These are phyloP conservation scores for Apis florea DNA, from an alignment of 1,140 invertebrate species.

Conservation along the genomic window DNA sequence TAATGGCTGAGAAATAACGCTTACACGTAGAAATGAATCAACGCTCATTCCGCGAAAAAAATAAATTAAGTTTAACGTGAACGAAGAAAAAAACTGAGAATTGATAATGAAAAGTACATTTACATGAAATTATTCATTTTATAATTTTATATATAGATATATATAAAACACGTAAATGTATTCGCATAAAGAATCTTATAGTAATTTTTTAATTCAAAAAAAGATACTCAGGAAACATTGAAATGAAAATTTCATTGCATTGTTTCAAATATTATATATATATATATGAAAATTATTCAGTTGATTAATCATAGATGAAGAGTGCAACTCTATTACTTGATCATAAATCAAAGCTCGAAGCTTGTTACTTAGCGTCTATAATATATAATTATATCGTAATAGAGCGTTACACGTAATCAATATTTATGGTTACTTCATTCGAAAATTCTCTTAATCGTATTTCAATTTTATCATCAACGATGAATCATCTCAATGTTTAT, in stretches of 20 bases:
- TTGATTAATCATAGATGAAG: no score
- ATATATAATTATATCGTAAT: neutral
- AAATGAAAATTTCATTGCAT: no score
- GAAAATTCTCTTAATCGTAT: neutral
- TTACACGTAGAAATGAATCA: constrained; percentile 17
- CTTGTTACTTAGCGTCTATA: neutral
- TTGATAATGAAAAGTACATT: no score
- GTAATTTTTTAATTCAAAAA: no score
- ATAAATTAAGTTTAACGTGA: neutral
- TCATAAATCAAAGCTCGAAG: no score
- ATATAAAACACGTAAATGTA: no score
- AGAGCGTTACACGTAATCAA: neutral
- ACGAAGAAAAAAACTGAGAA: neutral
- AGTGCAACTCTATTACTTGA: no score
- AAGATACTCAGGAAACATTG: no score
- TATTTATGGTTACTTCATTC: neutral
- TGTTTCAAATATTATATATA: neutral
- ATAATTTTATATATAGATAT: neutral
- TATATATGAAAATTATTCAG: no score
- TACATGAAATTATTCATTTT: neutral
- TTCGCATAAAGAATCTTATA: no score
- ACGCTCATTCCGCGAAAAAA: neutral
- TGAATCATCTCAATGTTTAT: neutral
- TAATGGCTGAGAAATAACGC: neutral
- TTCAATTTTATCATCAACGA: neutral